A percentile compares a stretch with the other conserved stretches of the same genome.
Conservation (phyloP, 1,140 invertebrate species). For the Drosophila lacteicornis region DNA sequence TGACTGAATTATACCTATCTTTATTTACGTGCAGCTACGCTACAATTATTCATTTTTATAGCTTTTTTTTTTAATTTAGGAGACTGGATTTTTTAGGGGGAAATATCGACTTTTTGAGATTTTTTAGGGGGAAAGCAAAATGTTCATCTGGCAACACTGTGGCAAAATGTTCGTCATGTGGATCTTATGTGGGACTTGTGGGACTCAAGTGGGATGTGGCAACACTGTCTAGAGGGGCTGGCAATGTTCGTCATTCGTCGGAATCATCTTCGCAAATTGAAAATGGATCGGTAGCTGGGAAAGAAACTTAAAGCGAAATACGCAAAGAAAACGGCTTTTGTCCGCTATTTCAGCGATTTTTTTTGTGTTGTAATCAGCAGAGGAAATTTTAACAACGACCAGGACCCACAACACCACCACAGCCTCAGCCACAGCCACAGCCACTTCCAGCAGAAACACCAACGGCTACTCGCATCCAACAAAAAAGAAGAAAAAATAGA, state of each 20-base stretch:
- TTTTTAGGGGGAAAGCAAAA: no score
- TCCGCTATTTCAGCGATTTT: slow-evolving; percentile 85
- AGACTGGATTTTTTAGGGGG: no score
- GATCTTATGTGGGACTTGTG: no score
- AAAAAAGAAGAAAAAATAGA: slow-evolving; percentile 43
- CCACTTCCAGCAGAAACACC: slow-evolving; percentile 51
- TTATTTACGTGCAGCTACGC: no score
- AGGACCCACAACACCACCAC: slow-evolving; percentile 52
- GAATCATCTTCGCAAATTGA: slow-evolving; percentile 84
- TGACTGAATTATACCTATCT: no score
- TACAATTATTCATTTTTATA: no score
- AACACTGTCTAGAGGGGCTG: no score
- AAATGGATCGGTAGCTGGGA: slow-evolving; percentile 85
- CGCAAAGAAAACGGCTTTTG: slow-evolving; percentile 85
- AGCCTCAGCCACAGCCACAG: slow-evolving; percentile 34
- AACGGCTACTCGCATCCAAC: slow-evolving; percentile 42
- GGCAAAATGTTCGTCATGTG: slow-evolving; percentile 12
- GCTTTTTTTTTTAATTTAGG: no score
- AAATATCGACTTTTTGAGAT: no score
- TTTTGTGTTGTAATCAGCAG: slow-evolving; percentile 82
- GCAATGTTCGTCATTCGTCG: slow-evolving; percentile 38
- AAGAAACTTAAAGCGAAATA: slow-evolving; percentile 80
- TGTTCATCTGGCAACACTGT: no score
- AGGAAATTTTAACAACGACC: slow-evolving; percentile 77
- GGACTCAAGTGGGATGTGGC: no score